Evolutionary conservation across 1,140 invertebrate species (phyloP).

Genomic region (Drosophila subobscura): DNA sequence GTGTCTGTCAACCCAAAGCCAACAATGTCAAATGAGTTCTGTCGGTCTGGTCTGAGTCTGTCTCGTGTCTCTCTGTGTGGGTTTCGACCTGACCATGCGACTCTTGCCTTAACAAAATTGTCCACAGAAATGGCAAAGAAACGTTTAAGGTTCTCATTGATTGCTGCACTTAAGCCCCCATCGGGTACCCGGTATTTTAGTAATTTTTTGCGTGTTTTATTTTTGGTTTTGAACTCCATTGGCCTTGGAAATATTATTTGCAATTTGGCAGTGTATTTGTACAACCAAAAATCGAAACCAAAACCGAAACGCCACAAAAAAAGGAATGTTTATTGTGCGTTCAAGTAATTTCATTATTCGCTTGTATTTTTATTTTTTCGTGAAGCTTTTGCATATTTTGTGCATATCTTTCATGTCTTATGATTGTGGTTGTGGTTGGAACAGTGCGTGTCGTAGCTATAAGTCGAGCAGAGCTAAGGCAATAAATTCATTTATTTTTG

Average conservation of each 20-base stretch:
- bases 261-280: conserved; percentile 63
- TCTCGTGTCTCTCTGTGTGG: conserved; percentile 27
- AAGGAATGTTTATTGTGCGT: conserved; percentile 37
- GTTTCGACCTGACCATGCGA: not conserved
- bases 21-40: conserved; percentile 65
- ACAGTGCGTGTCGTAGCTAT: conserved; percentile 15
- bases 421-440: conserved; percentile 3
- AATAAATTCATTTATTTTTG: not conserved
- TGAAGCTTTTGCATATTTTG: conserved; percentile 53
- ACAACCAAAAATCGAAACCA: conserved; percentile 34
- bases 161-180: conserved; percentile 66
- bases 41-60: conserved; percentile 30
- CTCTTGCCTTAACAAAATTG: conserved; percentile 39
- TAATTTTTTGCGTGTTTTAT: conserved; percentile 51
- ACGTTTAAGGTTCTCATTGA: conserved; percentile 49
- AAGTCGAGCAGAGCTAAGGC: not conserved
- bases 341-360: conserved; percentile 60
- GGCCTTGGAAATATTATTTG: conserved; percentile 58
- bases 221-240: conserved; percentile 62
- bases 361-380: conserved; percentile 10
- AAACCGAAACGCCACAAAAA: conserved; percentile 9
- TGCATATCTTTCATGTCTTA: conserved; percentile 39
- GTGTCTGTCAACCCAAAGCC: conserved; percentile 34
- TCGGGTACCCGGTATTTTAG: conserved; percentile 48
- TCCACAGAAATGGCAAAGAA: conserved; percentile 43